These are phyloP conservation scores for Sciurus carolinensis DNA, from an alignment of 2,797 vertebrate species.

Conservation along the genomic window DNA sequence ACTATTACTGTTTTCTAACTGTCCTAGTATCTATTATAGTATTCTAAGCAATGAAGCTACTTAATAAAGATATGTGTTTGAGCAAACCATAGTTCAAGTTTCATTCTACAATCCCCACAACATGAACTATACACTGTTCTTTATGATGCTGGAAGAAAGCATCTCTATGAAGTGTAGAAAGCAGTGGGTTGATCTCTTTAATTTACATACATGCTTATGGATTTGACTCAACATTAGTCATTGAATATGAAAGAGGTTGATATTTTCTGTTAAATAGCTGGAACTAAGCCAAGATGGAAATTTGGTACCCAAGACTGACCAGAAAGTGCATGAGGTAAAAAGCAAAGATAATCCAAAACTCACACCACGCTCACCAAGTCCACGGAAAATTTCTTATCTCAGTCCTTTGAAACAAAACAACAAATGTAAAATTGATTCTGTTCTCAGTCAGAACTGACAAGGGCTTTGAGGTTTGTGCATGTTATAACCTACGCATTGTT, in stretches of 20 bases:
- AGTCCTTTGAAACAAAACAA: constrained; percentile 55
- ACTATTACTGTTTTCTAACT: background rate
- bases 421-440: constrained; percentile 54
- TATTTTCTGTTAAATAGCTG: constrained; percentile 13
- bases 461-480: constrained; percentile 40
- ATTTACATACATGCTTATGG: background rate
- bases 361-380: background rate
- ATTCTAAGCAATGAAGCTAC: background rate
- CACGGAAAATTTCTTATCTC: constrained; percentile 44
- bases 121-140: background rate
- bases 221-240: background rate
- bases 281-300: background rate
- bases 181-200: background rate
- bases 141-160: background rate
- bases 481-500: background rate
- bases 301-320: background rate
- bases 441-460: constrained; percentile 4
- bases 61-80: background rate
- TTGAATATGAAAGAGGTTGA: background rate
- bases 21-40: background rate
- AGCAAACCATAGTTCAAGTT: background rate
- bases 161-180: background rate
- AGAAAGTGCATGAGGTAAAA: background rate
- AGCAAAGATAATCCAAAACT: constrained; percentile 35
- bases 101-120: background rate